phyloP scores from a whole-genome alignment of 1,140 invertebrate species.

The Telenomus remus region DNA sequence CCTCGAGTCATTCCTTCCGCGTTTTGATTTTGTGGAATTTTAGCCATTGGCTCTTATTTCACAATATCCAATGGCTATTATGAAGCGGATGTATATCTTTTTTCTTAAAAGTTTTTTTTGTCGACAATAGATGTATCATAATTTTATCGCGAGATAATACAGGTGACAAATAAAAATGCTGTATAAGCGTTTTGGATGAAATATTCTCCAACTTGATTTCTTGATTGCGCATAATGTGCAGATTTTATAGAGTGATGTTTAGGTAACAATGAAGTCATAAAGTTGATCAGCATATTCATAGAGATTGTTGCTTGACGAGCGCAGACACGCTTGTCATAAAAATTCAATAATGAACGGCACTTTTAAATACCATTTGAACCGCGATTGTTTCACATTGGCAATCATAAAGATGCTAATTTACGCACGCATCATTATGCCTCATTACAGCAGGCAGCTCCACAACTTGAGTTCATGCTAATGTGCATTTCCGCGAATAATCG shows the following conservation, averaged over 20 bases:
- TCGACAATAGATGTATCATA: too few relatives aligned
- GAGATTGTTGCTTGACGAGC: constrained; percentile 11
- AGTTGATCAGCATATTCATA: constrained; percentile 45
- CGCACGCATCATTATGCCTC: constrained; percentile 25
- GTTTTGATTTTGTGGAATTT: constrained; percentile 14
- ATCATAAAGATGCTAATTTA: constrained; percentile 40
- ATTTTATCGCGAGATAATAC: too few relatives aligned
- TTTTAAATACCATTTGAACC: constrained; percentile 47
- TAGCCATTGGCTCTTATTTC: too few relatives aligned
- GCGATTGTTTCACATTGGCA: constrained; percentile 39
- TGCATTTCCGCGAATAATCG: constrained; percentile 62
- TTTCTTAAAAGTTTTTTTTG: too few relatives aligned
- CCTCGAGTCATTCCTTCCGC: constrained; percentile 4
- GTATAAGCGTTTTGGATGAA: not conserved
- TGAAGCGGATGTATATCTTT: constrained; percentile 2
- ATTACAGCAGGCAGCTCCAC: constrained; percentile 39
- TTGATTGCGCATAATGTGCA: constrained; percentile 10
- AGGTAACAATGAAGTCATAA: constrained; percentile 50
- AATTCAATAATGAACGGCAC: constrained; percentile 46
- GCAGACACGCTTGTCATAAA: constrained; percentile 33
- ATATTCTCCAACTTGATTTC: not conserved
- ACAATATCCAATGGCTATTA: constrained; percentile 7
- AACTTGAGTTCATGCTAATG: constrained; percentile 66
- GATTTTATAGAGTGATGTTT: constrained; percentile 28
- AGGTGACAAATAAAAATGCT: not conserved